Evolutionary conservation across 2,888 invertebrate species (phyloP), one percentile per base, ranked within the genome.

Genomic region (Lepidochrysops patricia): DNA sequence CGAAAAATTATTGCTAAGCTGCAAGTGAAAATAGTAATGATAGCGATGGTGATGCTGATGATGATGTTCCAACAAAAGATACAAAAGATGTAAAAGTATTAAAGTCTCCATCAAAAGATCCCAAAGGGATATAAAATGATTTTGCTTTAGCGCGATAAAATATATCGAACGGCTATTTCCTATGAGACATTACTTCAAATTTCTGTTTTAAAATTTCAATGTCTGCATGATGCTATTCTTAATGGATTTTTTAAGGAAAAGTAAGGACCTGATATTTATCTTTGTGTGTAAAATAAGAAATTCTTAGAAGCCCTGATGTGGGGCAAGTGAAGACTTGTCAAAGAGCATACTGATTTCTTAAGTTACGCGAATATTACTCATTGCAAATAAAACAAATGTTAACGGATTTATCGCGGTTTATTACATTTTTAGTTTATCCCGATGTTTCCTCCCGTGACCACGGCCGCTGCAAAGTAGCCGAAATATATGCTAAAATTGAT

Each of bases 21-120:
- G n/a, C n/a, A n/a, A n/a, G n/a, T n/a, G 1, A 5, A 29, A 6
- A 37, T 13, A n/a, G 12, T 34, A 0, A 4, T 34, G 34, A 34
- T 34, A 34, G 13, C 15, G n/a, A n/a, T n/a, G n/a, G 19, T 13
- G 19, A 19, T 4, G 3, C 7, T 43, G 2, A 50, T n/a, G 12
- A 50, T n/a, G 25, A 50, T 26, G 25, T n/a, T n/a, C n/a, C n/a
- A n/a, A 26, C n/a, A 50, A 50, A 26, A 26, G 50, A 50, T 50
- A 50, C 26, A 50, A 50, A 50, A 50, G 50, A 50, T 13, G 26
- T 50, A 26, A 50, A 50, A 50, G 57, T 29, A 58, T 48, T 48
- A 48, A 58, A 58, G 43, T 58, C 48, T 48, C 57, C 57, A 58
- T 58, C 57, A 29, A 48, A 58, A 48, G 57, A 48, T 29, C 29